A percentile compares a stretch with the other conserved stretches of the same genome.
Evolutionary conservation across 2,113 vertebrate species (phyloP).

Genomic region (Budorcas taxicolor): DNA sequence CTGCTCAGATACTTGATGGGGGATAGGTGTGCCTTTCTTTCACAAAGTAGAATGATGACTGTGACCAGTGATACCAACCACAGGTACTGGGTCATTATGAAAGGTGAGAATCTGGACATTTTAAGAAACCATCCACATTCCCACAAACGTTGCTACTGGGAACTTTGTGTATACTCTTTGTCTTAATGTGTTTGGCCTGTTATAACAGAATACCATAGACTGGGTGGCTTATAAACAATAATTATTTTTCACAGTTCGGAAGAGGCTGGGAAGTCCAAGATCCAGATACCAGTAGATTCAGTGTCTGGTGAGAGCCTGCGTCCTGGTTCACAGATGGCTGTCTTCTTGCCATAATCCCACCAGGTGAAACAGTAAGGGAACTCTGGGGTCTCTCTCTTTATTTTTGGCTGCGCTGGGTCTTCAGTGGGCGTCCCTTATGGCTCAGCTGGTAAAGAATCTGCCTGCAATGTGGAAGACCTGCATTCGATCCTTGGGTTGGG

Average conservation of each 20-base stretch:
- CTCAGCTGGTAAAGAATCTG: background rate
- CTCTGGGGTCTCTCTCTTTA: background rate
- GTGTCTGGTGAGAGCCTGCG: background rate
- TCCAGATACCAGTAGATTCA: background rate
- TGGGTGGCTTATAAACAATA: background rate
- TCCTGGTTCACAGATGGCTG: background rate
- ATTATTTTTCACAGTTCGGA: background rate
- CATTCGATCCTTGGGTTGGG: background rate
- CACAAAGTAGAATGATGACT: background rate
- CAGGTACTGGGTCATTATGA: background rate
- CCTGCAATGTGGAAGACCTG: background rate
- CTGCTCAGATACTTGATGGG: background rate
- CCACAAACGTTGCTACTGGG: background rate
- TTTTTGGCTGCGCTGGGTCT: background rate
- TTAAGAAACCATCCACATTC: background rate
- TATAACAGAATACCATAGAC: background rate
- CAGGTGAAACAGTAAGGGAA: fast-evolving
- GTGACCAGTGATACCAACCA: background rate
- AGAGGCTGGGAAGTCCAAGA: background rate
- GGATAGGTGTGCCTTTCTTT: background rate
- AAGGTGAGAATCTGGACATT: background rate
- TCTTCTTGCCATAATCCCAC: background rate
- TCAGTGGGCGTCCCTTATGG: background rate
- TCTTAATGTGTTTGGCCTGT: background rate
- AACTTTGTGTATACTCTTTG: background rate